These are phyloP conservation scores for Bryconaethiops microstoma DNA, from an alignment of 2,797 vertebrate species.

Conservation along the genomic window DNA sequence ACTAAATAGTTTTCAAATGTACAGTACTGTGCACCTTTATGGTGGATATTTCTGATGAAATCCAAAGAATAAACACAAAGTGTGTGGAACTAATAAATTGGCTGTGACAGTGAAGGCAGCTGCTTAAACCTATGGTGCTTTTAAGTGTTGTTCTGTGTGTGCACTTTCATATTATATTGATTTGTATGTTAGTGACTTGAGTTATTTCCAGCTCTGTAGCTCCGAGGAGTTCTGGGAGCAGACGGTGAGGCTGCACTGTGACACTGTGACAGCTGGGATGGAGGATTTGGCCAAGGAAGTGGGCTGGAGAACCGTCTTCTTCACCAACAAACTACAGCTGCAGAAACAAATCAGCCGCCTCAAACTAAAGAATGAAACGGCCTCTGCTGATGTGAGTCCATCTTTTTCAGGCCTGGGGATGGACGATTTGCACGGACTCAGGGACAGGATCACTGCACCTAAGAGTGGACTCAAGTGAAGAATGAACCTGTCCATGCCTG, in stretches of 20 bases:
- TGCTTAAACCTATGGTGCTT: background rate
- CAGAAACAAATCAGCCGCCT: slow-evolving; percentile 79
- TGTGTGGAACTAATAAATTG: background rate
- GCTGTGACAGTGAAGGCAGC: background rate
- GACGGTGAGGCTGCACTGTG: slow-evolving; percentile 68
- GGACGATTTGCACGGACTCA: slow-evolving; percentile 18
- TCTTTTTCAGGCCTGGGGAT: background rate
- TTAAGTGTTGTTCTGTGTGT: background rate
- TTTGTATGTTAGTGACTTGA: background rate
- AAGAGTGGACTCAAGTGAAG: background rate
- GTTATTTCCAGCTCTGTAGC: slow-evolving; percentile 72
- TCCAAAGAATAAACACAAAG: too few species aligned
- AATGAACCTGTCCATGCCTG: background rate
- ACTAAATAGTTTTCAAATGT: too few species aligned
- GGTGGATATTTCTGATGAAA: too few species aligned
- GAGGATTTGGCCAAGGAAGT: slow-evolving; percentile 74
- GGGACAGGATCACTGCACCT: background rate
- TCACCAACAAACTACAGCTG: slow-evolving; percentile 82
- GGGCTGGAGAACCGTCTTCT: slow-evolving; percentile 84
- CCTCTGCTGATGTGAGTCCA: background rate
- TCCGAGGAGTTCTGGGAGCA: slow-evolving; percentile 82
- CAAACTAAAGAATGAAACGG: slow-evolving; percentile 49
- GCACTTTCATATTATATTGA: background rate
- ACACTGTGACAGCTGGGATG: slow-evolving; percentile 76
- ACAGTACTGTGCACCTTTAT: too few species aligned